Conservation (phyloP, 2,797 vertebrate genomes). For the Taenioides sp. region DNA sequence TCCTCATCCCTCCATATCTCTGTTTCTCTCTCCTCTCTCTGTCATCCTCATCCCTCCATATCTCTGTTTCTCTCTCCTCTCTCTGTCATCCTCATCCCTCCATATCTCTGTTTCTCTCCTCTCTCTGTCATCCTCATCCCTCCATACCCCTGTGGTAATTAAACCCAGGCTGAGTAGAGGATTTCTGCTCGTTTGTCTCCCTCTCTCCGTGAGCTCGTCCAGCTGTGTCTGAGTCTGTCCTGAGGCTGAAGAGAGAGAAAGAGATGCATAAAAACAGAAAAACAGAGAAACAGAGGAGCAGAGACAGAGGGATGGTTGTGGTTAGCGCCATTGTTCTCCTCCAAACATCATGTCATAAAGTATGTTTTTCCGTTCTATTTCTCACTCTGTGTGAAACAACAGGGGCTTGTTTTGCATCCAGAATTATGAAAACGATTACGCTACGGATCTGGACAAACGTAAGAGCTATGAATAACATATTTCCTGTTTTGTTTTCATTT, state of each 20-base stretch:
- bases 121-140: neutral
- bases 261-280: slow-evolving; percentile 37
- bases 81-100: no score
- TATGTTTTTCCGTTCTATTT: neutral
- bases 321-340: slow-evolving; percentile 17
- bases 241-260: slow-evolving; percentile 30
- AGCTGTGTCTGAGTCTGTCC: slow-evolving; percentile 68
- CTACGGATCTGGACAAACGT: neutral
- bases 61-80: no score
- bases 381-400: neutral
- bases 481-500: neutral
- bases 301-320: neutral
- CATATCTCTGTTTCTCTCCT: no score
- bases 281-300: slow-evolving; percentile 21
- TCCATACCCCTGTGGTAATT: slow-evolving; percentile 79
- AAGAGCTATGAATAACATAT: neutral
- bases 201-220: slow-evolving; percentile 33
- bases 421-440: neutral
- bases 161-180: slow-evolving; percentile 79
- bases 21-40: no score
- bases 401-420: neutral
- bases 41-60: no score
- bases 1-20: no score
- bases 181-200: slow-evolving; percentile 62
- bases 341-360: slow-evolving; percentile 30